A percentile compares a stretch with the other conserved stretches of the same genome.
These are phyloP conservation scores for Gopherus flavomarginatus DNA, from an alignment of 2,113 vertebrate species.

Conservation along the genomic window DNA sequence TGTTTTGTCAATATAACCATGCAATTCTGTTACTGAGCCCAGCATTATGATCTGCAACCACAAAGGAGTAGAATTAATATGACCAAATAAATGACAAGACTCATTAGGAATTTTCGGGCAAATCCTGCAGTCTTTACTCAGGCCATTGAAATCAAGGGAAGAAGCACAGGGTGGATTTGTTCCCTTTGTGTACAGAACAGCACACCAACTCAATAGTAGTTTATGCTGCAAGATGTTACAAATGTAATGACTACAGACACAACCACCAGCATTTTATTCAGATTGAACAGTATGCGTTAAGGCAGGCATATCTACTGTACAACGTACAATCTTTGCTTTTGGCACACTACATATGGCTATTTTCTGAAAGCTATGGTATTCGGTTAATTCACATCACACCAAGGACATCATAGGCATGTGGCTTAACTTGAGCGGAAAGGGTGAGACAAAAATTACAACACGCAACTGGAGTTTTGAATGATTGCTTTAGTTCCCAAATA, in stretches of 20 bases:
- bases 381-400: neutral
- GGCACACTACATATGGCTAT: neutral
- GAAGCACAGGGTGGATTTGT: neutral
- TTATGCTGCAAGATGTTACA: neutral
- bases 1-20: constrained; percentile 92
- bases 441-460: too few relatives aligned
- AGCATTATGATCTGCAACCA: constrained; percentile 94
- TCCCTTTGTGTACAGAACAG: neutral
- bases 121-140: neutral
- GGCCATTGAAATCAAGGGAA: neutral
- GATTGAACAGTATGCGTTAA: neutral
- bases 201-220: neutral
- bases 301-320: neutral
- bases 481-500: too few relatives aligned
- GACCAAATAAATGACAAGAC: neutral
- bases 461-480: too few relatives aligned
- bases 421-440: too few relatives aligned
- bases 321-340: neutral
- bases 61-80: neutral
- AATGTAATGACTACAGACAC: neutral
- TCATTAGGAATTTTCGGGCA: neutral
- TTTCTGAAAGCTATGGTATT: neutral
- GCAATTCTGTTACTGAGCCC: constrained; percentile 94
- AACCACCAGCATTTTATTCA: neutral
- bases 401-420: neutral